phyloP scores from a whole-genome alignment of 1,140 invertebrate species.

The Sitodiplosis mosellana region DNA sequence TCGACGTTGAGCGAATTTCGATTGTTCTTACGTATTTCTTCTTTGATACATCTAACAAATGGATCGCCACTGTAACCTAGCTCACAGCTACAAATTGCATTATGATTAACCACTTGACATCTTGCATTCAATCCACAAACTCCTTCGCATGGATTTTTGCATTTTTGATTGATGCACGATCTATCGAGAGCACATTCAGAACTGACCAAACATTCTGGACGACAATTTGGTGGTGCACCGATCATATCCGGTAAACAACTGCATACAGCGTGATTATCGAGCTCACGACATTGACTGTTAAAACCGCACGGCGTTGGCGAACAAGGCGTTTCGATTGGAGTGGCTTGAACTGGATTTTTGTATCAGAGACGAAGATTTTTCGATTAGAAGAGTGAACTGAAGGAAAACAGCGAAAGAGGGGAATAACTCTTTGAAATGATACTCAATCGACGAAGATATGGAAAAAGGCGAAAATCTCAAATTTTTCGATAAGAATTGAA shows the following conservation, averaged over 20 bases:
- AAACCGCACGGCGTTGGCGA: slow-evolving; percentile 46
- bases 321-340: slow-evolving; percentile 33
- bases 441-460: too few species aligned
- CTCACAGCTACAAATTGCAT: slow-evolving; percentile 55
- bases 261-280: slow-evolving; percentile 46
- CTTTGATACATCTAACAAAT: slow-evolving; percentile 40
- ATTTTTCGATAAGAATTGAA: not conserved
- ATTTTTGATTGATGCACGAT: slow-evolving; percentile 54
- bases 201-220: slow-evolving; percentile 55
- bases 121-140: slow-evolving; percentile 54
- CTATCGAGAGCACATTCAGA: slow-evolving; percentile 49
- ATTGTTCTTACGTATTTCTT: slow-evolving; percentile 33
- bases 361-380: slow-evolving; percentile 1
- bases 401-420: not conserved
- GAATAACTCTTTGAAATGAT: too few species aligned
- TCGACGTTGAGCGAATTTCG: slow-evolving; percentile 10
- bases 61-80: slow-evolving; percentile 50
- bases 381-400: not conserved
- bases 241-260: slow-evolving; percentile 46
- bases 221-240: slow-evolving; percentile 48
- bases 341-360: not conserved
- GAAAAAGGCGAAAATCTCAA: not conserved
- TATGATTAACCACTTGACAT: slow-evolving; percentile 56
- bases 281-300: slow-evolving; percentile 46
- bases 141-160: slow-evolving; percentile 53